These are phyloP conservation scores for Chionoecetes opilio DNA, from an alignment of 1,140 invertebrate genomes.

Conservation along the genomic window DNA sequence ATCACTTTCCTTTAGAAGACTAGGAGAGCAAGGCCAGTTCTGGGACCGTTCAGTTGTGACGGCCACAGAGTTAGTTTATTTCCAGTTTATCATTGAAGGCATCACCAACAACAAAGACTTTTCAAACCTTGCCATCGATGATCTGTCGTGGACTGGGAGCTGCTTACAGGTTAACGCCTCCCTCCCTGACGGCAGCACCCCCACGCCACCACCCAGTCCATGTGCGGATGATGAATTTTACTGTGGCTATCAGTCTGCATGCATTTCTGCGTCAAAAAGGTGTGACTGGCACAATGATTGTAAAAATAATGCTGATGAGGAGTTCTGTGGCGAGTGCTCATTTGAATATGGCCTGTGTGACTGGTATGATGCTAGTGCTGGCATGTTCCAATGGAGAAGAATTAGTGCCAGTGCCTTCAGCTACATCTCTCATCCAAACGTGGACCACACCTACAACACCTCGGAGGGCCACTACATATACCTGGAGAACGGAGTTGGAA, in stretches of 20 bases:
- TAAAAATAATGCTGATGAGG: slow-evolving; percentile 66
- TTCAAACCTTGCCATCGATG: slow-evolving; percentile 74
- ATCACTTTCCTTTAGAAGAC: slow-evolving; percentile 61
- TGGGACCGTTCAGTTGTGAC: slow-evolving; percentile 73
- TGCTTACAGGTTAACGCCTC: slow-evolving; percentile 49
- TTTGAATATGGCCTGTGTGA: slow-evolving; percentile 70
- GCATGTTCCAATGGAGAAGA: slow-evolving; percentile 65
- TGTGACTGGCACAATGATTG: slow-evolving; percentile 74
- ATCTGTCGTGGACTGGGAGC: slow-evolving; percentile 65
- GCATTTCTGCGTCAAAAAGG: slow-evolving; percentile 31
- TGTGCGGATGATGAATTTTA: slow-evolving; percentile 69
- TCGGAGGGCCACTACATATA: slow-evolving; percentile 65
- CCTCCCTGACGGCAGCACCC: slow-evolving; percentile 59
- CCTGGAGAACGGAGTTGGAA: slow-evolving; percentile 63
- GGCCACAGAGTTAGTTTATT: not conserved
- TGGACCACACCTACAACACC: slow-evolving; percentile 46
- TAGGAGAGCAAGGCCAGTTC: slow-evolving; percentile 73
- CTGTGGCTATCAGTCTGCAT: slow-evolving; percentile 46
- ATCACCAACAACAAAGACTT: slow-evolving; percentile 59
- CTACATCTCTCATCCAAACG: slow-evolving; percentile 45
- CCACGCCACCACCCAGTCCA: slow-evolving; percentile 57
- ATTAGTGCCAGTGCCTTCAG: slow-evolving; percentile 47
- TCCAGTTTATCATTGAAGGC: slow-evolving; percentile 76
- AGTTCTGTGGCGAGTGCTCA: slow-evolving; percentile 67
- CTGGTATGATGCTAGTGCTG: slow-evolving; percentile 67